phyloP scores from a whole-genome alignment of 2,797 vertebrate species.

The Microchirus variegatus region DNA sequence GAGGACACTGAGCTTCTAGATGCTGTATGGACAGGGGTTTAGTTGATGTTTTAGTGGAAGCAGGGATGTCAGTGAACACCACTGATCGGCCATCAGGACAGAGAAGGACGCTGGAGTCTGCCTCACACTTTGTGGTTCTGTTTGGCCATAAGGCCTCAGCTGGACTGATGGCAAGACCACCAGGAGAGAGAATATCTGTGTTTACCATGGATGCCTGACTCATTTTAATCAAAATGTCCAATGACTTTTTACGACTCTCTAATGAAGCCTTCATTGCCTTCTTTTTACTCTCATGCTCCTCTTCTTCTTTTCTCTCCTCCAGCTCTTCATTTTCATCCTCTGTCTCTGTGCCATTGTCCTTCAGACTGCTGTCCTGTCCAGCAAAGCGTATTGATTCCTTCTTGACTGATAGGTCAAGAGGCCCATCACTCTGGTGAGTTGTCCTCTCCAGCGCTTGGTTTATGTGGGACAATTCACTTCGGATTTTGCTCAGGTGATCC shows the following conservation, averaged over 20 bases:
- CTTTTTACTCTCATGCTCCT: slow-evolving; percentile 67
- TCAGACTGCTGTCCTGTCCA: slow-evolving; percentile 7
- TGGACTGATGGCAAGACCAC: slow-evolving; percentile 65
- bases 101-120: slow-evolving; percentile 93
- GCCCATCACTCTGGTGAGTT: slow-evolving; percentile 82
- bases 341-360: slow-evolving; percentile 60
- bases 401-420: slow-evolving; percentile 93
- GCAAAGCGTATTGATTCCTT: slow-evolving; percentile 57
- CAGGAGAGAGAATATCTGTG: slow-evolving; percentile 79
- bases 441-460: slow-evolving; percentile 90
- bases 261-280: slow-evolving; percentile 67
- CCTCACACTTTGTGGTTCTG: slow-evolving; percentile 95
- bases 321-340: slow-evolving; percentile 73
- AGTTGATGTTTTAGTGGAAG: slow-evolving; percentile 69
- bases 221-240: slow-evolving; percentile 89
- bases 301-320: slow-evolving; percentile 64
- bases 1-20: slow-evolving; percentile 71
- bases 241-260: slow-evolving; percentile 84
- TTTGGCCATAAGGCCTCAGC: slow-evolving; percentile 85
- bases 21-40: slow-evolving; percentile 81
- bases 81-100: slow-evolving; percentile 82
- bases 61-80: slow-evolving; percentile 69
- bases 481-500: slow-evolving; percentile 93
- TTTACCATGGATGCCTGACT: slow-evolving; percentile 78
- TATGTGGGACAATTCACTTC: slow-evolving; percentile 91